Evolutionary conservation across 2,797 vertebrate species (phyloP), one percentile per base, ranked within the genome.

Genomic region (Enteromius afrohamiltoni): DNA sequence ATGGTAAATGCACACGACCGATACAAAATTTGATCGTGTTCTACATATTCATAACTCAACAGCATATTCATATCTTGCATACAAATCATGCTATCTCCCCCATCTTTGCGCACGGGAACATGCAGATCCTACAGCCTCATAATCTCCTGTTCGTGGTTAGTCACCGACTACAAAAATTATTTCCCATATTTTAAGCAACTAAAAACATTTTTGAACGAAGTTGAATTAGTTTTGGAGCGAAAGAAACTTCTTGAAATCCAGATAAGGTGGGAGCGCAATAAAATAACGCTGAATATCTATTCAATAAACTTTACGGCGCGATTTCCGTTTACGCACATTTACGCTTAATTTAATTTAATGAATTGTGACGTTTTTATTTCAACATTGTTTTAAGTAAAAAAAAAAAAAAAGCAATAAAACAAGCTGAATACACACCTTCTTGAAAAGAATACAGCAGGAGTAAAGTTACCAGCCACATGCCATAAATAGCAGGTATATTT

Each of bases 381-480:
- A 42, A 64, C 23, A 77, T 19, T 77, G n/a, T 45, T 13, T 19
- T 5, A 26, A 47, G 6, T 69, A 51, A 69, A 70, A n/a, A 67
- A 26, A 14, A 19, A 31, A 47, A 11, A 16, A 60, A 77, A 45
- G 3, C 42, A 11, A 2, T 8, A 17, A 55, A 45, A 73, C 34
- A 79, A 73, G 42, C 40, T 13, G 8, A 62, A 77, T 70, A 92
- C 96, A 88, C 96, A 98, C 97, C 97, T 97, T 97, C 94, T 95
- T 95, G 96, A 92, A 97, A 95, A 96, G 97, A 97, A 96, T 96
- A 97, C 96, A 98, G 97, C 96, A 98, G 97, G 96, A 97, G 93
- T 96, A 98, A 96, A 97, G 96, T 98, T 96, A 97, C 97, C 97
- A 98, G 97, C 97, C 97, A 98, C 97, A 99, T 99, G 96, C 97